These are phyloP conservation scores for Capreolus pygargus DNA, from an alignment of 2,113 vertebrate species.

Conservation along the genomic window DNA sequence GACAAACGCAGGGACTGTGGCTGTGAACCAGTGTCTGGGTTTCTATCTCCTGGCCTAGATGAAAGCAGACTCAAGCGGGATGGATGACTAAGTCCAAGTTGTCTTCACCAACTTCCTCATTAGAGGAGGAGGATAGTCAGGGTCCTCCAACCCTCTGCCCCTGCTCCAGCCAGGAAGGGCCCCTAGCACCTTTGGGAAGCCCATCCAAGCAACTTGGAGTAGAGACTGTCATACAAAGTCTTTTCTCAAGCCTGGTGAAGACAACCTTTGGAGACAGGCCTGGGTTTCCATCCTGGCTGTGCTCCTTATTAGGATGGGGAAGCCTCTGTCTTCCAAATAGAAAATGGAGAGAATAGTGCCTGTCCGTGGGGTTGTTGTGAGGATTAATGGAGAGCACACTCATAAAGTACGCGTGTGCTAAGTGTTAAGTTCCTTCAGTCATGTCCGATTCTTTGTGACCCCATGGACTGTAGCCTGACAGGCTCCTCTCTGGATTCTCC, in stretches of 20 bases:
- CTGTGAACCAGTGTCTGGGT: not conserved
- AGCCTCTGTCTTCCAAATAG: not conserved
- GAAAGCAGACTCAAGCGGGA: not conserved
- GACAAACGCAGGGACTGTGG: not conserved
- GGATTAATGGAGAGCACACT: not conserved
- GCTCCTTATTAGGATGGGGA: not conserved
- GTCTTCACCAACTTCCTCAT: not conserved
- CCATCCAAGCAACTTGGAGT: not conserved
- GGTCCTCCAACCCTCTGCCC: not conserved
- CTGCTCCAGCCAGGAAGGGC: not conserved
- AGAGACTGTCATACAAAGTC: not conserved
- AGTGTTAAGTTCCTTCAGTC: not conserved
- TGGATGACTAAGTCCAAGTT: not conserved
- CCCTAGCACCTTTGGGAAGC: not conserved
- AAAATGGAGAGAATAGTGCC: not conserved
- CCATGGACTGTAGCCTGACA: not conserved
- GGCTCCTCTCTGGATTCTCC: not conserved
- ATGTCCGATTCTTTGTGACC: fast-evolving
- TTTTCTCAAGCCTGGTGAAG: not conserved
- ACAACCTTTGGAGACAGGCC: not conserved
- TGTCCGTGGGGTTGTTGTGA: not conserved
- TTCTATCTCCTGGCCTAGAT: not conserved
- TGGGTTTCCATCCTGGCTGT: not conserved
- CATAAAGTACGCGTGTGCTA: not conserved
- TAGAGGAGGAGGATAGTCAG: not conserved